Conservation (phyloP, 2,888 invertebrate genomes). For the Minunthozetes semirufus region DNA sequence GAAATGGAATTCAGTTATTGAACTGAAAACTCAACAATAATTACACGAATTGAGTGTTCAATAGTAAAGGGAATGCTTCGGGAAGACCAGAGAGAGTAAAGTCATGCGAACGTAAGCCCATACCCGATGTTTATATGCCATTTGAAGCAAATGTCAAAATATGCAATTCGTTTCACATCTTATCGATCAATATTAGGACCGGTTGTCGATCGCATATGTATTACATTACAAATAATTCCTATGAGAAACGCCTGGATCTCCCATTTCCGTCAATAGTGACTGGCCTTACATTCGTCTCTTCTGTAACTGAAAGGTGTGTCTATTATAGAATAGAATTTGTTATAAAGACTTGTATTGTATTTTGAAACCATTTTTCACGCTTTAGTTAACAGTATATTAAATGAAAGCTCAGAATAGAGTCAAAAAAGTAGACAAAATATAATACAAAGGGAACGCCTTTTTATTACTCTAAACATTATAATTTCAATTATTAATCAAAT, state of each 20-base stretch:
- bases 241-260: neutral
- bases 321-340: too few relatives aligned
- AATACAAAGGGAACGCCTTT: too few relatives aligned
- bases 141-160: constrained; percentile 8
- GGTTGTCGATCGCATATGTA: neutral
- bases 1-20: neutral
- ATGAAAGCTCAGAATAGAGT: too few relatives aligned
- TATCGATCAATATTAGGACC: constrained; percentile 17
- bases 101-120: neutral
- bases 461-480: too few relatives aligned
- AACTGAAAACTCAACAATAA: neutral
- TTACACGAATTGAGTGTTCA: neutral
- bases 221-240: constrained; percentile 20
- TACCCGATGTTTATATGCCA: neutral
- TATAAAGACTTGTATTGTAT: too few relatives aligned
- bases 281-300: neutral
- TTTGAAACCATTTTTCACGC: too few relatives aligned
- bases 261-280: neutral
- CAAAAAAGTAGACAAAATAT: too few relatives aligned
- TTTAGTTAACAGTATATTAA: too few relatives aligned
- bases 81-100: constrained; percentile 13
- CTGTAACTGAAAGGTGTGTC: neutral
- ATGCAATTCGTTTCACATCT: neutral
- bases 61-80: neutral
- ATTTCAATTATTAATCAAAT: too few relatives aligned